Conservation (phyloP, 2,113 vertebrate genomes). For the Toxostoma redivivum region DNA sequence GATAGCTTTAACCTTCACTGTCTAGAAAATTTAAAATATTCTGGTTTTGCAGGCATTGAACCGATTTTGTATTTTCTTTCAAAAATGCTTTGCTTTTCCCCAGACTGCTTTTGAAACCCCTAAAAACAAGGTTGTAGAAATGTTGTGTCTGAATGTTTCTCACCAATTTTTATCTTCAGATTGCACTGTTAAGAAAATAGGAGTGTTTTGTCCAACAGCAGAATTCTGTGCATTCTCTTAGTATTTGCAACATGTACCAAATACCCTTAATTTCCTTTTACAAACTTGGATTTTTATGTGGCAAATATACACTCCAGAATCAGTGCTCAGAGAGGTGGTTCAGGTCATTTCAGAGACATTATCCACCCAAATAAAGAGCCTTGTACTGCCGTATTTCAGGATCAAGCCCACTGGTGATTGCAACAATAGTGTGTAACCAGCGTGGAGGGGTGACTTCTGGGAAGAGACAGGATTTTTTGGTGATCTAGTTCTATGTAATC, state of each 20-base stretch:
- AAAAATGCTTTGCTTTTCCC: not conserved
- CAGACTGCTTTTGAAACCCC: not conserved
- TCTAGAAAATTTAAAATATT: constrained; percentile 65
- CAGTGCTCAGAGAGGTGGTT: not conserved
- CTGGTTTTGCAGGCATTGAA: not conserved
- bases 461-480: not conserved
- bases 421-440: not conserved
- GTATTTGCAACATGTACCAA: not conserved
- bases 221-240: not conserved
- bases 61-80: constrained; percentile 2
- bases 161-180: not conserved
- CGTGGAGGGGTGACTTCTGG: not conserved
- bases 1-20: constrained; percentile 78
- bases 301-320: not conserved
- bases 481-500: not conserved
- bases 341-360: not conserved
- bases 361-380: not conserved
- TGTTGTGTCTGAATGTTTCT: not conserved
- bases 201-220: not conserved
- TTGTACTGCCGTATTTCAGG: not conserved
- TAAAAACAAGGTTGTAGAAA: not conserved
- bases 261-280: not conserved
- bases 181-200: not conserved
- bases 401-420: not conserved
- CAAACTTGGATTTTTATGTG: not conserved